Base-by-base conservation (phyloP, 1,140 invertebrate species). In the Plodia interpunctella region DNA sequence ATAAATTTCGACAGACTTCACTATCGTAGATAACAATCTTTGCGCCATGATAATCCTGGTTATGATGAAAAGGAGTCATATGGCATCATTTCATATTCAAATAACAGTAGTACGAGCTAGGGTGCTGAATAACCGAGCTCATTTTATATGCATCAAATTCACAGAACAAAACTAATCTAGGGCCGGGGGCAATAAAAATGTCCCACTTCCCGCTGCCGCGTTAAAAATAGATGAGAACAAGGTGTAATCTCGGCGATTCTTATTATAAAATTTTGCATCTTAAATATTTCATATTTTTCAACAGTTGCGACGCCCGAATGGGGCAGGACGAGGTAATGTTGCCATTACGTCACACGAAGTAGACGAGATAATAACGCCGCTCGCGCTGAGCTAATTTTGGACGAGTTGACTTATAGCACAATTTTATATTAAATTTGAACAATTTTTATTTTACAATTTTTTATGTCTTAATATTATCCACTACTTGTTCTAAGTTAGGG, bases 131-230 rank as follows among this genome's bases (percentile, higher is more conserved):
- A 87, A 87, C 86, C 81, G 81, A 80, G 80, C 79, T 88, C 83
- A 88, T 88, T 88, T 68, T 79, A 82, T 83, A 88, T 88, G 86
- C 86, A 87, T 87, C 86, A 88, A 87, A 87, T 85, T 84, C 79
- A 74, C 79, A 83, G 81, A 88, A 88, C 83, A 87, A 87, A 87
- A 87, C 86, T 88, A 86, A 88, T 88, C 86, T 82, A 77, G 77
- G 76, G 76, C 80, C 68, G 59, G 74, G 73, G 78, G 80, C 80
- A 88, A 86, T 87, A 88, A 88, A 88, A 88, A 87, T 83, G 81
- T 87, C 83, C 76, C 80, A 79, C 76, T 79, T 80, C 72, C 75
- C 70, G 64, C 69, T 70, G 70, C 69, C 65, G 75, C 74, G 71
- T 83, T 84, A 83, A 88, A 86, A 83, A 88, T 88, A 82, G 79